Conservation (phyloP, 1,140 invertebrate species). For the Stenopsyche tienmushanensis region DNA sequence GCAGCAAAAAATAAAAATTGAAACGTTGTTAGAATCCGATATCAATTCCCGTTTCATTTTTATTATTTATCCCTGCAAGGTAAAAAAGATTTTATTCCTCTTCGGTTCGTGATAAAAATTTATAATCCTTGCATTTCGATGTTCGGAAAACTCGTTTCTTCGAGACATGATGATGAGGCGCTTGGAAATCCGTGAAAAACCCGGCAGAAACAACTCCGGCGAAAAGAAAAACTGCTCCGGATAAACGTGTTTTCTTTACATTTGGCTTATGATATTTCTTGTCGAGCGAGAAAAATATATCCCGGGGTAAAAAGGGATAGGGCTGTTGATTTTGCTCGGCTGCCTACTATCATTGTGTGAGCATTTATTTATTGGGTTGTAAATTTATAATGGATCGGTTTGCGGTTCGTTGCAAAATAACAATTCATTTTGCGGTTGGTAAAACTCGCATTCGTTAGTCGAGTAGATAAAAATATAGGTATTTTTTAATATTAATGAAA, state of each 20-base stretch:
- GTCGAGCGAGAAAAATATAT: too few relatives aligned
- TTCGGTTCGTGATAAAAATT: conserved; percentile 27
- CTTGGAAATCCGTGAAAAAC: conserved; percentile 22
- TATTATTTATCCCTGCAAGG: conserved; percentile 8
- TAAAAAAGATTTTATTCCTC: neutral
- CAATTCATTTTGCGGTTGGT: too few relatives aligned
- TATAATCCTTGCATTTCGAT: conserved; percentile 19
- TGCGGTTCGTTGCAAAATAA: too few relatives aligned
- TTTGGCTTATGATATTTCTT: conserved; percentile 39
- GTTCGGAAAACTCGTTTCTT: conserved; percentile 17
- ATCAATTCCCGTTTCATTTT: conserved; percentile 12
- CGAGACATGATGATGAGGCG: conserved; percentile 14
- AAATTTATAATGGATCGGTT: too few relatives aligned
- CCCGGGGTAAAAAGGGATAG: too few relatives aligned
- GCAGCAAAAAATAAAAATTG: too few relatives aligned
- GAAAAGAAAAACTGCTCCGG: conserved; percentile 19
- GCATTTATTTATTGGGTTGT: too few relatives aligned
- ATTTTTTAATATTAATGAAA: too few relatives aligned
- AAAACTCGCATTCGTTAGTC: too few relatives aligned
- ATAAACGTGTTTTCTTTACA: conserved; percentile 38
- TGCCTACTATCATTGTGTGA: too few relatives aligned
- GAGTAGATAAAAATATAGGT: too few relatives aligned
- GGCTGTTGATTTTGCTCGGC: too few relatives aligned
- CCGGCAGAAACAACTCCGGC: conserved; percentile 9
- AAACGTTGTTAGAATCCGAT: conserved; percentile 22